Percentiles rank a stretch among this genome's conserved stretches.
Evolutionary conservation across 1,140 invertebrate species (phyloP).

Genomic region (Zeugodacus cucurbitae): DNA sequence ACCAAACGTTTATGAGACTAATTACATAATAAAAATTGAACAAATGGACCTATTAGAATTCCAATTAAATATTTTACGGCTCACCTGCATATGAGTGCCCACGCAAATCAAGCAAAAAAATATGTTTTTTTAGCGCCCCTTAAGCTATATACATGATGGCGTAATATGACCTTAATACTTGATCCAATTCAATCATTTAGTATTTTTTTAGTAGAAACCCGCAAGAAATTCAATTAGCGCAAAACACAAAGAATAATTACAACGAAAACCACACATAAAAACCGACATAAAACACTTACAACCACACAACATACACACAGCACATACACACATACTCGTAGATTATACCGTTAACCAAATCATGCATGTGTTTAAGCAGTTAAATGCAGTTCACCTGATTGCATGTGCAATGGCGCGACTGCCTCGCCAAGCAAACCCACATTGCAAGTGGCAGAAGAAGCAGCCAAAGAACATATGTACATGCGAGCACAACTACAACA

Average conservation of each 20-base stretch:
- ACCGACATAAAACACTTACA: background rate
- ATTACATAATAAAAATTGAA: no score
- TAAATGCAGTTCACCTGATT: background rate
- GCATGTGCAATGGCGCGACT: background rate
- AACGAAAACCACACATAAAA: background rate
- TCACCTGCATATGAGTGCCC: no score
- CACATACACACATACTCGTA: no score
- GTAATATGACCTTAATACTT: background rate
- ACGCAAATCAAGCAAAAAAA: no score
- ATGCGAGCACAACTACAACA: background rate
- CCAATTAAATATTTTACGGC: no score
- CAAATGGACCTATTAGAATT: no score
- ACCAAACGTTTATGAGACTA: no score
- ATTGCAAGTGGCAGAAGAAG: background rate
- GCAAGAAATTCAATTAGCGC: background rate
- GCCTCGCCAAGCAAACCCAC: background rate
- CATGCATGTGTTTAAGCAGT: background rate
- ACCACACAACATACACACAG: background rate
- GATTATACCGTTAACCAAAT: background rate
- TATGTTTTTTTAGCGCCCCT: no score
- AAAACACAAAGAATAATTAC: background rate
- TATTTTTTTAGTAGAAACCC: background rate
- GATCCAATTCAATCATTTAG: background rate
- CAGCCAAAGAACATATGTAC: no score
- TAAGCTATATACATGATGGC: background rate